Evolutionary conservation across 2,888 invertebrate genomes (phyloP).

Genomic region (Aspidiotus rigidus): DNA sequence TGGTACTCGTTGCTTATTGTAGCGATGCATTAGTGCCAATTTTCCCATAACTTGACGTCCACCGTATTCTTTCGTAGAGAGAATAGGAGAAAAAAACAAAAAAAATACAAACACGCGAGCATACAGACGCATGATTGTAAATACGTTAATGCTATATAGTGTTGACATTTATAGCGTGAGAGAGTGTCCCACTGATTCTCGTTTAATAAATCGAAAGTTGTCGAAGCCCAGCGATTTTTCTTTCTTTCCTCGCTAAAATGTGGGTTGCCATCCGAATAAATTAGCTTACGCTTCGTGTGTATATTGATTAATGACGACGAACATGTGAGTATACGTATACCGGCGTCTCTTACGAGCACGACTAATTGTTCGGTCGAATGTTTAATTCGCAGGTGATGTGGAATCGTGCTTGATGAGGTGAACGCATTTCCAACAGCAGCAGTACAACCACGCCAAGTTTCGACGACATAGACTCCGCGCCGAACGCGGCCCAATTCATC

Average conservation of each 20-base stretch:
- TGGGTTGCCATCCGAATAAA: conserved; percentile 2
- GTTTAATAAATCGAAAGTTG: not conserved
- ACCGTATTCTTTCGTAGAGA: no score
- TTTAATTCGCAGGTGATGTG: conserved; percentile 1
- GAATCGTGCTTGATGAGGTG: not conserved
- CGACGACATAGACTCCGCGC: no score
- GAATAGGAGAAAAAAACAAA: no score
- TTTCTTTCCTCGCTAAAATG: not conserved
- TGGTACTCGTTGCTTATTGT: no score
- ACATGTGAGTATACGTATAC: not conserved
- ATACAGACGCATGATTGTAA: no score
- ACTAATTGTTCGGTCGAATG: not conserved
- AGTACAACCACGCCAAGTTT: not conserved
- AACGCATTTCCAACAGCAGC: not conserved
- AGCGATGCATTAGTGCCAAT: no score
- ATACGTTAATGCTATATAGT: no score
- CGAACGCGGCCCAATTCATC: no score
- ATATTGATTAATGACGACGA: not conserved
- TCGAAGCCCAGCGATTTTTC: not conserved
- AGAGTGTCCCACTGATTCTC: no score
- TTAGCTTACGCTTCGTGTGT: not conserved
- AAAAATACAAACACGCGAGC: no score
- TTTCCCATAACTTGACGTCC: no score
- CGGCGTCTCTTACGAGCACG: not conserved
- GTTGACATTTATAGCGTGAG: no score